These are phyloP conservation scores for Amphiduros pacificus DNA, from an alignment of 2,888 invertebrate species.

Conservation along the genomic window DNA sequence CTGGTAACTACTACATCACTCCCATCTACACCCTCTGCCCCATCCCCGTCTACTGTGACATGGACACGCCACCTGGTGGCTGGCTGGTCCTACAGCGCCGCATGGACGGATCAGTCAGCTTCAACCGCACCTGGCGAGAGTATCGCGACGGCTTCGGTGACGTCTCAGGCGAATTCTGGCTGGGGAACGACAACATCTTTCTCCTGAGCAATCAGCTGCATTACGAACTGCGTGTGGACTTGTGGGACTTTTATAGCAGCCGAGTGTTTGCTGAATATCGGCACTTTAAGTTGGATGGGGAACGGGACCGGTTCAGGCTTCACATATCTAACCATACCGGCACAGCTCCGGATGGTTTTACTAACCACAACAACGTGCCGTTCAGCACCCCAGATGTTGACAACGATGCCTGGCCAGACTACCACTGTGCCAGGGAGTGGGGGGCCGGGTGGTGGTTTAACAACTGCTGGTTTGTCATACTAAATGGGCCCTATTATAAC, in stretches of 20 bases:
- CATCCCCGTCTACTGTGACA: conserved; percentile 70
- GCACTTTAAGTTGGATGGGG: conserved; percentile 51
- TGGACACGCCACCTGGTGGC: conserved; percentile 61
- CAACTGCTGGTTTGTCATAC: conserved; percentile 90
- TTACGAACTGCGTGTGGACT: conserved; percentile 49
- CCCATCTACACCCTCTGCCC: conserved; percentile 50
- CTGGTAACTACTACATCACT: conserved; percentile 52
- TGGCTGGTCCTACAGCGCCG: conserved; percentile 52
- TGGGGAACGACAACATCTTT: conserved; percentile 56
- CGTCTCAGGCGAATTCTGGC: conserved; percentile 49
- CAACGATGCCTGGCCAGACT: conserved; percentile 76
- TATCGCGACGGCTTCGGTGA: conserved; percentile 55
- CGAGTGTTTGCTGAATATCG: conserved; percentile 51
- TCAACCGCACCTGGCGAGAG: conserved; percentile 47
- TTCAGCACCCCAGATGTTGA: conserved; percentile 89
- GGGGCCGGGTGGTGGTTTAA: conserved; percentile 97
- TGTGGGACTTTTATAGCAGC: conserved; percentile 56
- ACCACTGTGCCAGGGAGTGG: conserved; percentile 89
- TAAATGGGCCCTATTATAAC: conserved; percentile 83
- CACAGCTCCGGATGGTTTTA: conserved; percentile 85
- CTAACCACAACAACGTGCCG: conserved; percentile 78
- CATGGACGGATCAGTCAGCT: conserved; percentile 39
- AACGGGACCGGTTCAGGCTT: conserved; percentile 50
- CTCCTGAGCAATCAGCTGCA: conserved; percentile 50
- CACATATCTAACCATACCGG: conserved; percentile 59